Conservation (phyloP, 2,797 vertebrate genomes). For the Craterocephalus amniculus region DNA sequence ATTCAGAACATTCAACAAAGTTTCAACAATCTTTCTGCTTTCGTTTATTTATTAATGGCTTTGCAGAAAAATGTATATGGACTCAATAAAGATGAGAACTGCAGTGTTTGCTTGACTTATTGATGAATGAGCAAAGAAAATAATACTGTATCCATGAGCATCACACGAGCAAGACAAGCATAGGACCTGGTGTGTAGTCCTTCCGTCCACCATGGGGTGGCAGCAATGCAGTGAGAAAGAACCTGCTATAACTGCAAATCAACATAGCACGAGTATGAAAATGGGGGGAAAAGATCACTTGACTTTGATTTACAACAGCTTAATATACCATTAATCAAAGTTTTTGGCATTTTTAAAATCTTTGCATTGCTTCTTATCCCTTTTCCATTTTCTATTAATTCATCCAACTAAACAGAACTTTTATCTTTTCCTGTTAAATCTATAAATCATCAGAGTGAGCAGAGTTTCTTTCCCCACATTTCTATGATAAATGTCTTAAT, state of each 20-base stretch:
- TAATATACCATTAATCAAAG: conserved; percentile 2
- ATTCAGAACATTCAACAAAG: neutral
- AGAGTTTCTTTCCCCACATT: too few relatives aligned
- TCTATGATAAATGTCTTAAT: conserved; percentile 62
- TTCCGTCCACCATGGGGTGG: conserved; percentile 60
- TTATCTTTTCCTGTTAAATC: neutral
- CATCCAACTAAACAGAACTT: neutral
- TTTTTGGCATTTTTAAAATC: neutral
- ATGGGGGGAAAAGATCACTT: conserved; percentile 7
- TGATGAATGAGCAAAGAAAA: neutral
- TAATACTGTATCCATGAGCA: neutral
- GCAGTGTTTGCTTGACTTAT: neutral
- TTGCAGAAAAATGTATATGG: conserved; percentile 10
- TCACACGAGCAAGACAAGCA: neutral
- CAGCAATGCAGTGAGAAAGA: conserved; percentile 64
- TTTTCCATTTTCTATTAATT: neutral
- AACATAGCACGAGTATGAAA: neutral
- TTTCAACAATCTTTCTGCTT: neutral
- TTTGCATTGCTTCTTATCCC: neutral
- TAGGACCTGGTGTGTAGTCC: conserved; percentile 37
- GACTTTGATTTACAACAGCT: neutral
- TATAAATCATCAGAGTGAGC: conserved; percentile 10
- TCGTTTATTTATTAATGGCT: conserved; percentile 1
- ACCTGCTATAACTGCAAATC: neutral
- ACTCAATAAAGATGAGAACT: conserved; percentile 18